Base-by-base conservation (phyloP, 2,888 invertebrate species). In the Drosophila vallismaia region DNA sequence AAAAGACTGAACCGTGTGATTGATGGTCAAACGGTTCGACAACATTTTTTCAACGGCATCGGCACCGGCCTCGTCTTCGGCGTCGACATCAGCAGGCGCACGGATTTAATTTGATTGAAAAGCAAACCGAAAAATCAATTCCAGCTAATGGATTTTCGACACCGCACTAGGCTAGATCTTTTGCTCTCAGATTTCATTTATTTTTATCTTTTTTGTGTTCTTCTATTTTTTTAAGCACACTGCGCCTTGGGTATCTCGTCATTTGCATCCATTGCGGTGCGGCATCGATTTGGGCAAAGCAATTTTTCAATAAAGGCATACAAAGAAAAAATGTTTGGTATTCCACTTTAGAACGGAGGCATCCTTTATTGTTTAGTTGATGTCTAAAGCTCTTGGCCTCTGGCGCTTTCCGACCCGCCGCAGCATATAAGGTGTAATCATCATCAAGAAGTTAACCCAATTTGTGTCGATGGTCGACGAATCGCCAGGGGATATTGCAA, bases 41-140 rank as follows among this genome's bases (percentile, higher is more conserved):
- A 46, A 54, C 64, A 62, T 71, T 64, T 63, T 53, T 38, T 28
- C 48, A 49, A 14, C 40, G 29, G 12, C 46, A 12, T 4, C 46
- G 28, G 42, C 29, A 36, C 2, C 19, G 19, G 1, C 19, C 19
- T 19, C 19, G 1, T 19, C 19, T 2, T 28, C 52, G 10, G 14
- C 68, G 42, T 51, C 29, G 28, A 53, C 24, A 42, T 26, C 52
- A 58, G 56, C 66, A 56, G 46, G 19, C 53, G 29, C 73, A 31
- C 59, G 60, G 76, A 85, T 81, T 81, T 71, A 40, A 82, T 71
- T 85, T 78, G 79, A 81, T 87, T 81, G 73, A 66, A 48, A 58
- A 42, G 55, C 64, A 67, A 64, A 66, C 49, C 62, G 52, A 52
- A 54, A 56, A 77, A 75, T 42, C 38, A 63, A 86, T 73, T 75